These are phyloP conservation scores for Smutsia temminckii DNA, from an alignment of 2,797 vertebrate species.

Conservation along the genomic window DNA sequence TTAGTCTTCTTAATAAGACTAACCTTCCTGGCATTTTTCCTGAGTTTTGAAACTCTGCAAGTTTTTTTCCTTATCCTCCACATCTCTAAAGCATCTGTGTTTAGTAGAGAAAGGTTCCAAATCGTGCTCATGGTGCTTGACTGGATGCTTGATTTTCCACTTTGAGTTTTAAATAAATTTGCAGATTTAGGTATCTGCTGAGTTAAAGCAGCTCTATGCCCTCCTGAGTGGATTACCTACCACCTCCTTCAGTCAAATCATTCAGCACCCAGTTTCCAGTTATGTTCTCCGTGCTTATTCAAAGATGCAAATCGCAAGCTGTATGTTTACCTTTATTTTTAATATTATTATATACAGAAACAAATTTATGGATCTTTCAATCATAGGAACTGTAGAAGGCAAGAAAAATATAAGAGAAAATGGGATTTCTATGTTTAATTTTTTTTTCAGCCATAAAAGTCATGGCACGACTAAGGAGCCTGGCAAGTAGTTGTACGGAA, in stretches of 20 bases:
- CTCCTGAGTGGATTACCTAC: not conserved
- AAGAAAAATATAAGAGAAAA: not conserved
- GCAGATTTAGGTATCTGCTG: conserved; percentile 39
- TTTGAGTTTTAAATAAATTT: conserved; percentile 47
- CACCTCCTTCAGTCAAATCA: not conserved
- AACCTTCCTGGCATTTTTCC: not conserved
- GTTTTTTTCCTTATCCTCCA: not conserved
- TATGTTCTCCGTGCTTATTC: not conserved
- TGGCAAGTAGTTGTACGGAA: not conserved
- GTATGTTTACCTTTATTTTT: not conserved
- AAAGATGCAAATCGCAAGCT: not conserved
- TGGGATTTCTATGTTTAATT: not conserved
- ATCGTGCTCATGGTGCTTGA: not conserved
- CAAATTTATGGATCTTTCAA: not conserved
- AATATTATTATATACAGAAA: conserved; percentile 40
- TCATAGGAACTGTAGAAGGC: not conserved
- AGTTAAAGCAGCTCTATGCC: not conserved
- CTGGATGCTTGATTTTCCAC: not conserved
- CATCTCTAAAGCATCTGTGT: conserved; percentile 25
- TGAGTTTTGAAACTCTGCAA: conserved; percentile 26
- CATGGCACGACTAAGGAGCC: not conserved
- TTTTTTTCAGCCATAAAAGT: not conserved
- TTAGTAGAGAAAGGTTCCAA: conserved; percentile 43
- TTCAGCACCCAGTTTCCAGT: not conserved
- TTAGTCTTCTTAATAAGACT: conserved; percentile 18